These are phyloP conservation scores for Onchidella celtica DNA, from an alignment of 2,888 invertebrate genomes.

Conservation along the genomic window DNA sequence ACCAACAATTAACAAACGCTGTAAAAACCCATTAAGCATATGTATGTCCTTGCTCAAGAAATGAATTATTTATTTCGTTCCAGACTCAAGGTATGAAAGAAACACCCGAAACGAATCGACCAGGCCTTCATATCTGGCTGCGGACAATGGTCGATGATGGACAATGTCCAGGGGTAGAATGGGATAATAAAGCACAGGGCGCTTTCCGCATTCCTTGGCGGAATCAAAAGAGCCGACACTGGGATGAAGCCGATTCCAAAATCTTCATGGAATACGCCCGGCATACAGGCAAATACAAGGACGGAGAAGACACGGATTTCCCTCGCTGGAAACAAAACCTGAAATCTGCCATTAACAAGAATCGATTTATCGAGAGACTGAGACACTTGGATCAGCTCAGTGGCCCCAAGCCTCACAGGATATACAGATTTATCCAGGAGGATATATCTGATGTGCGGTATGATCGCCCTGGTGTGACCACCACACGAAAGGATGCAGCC, in stretches of 20 bases:
- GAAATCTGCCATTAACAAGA: conserved; percentile 35
- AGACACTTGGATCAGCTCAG: neutral
- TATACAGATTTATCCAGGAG: conserved; percentile 16
- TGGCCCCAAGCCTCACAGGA: neutral
- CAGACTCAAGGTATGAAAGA: too few relatives aligned
- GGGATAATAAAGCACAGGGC: conserved; percentile 11
- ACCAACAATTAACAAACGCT: too few relatives aligned
- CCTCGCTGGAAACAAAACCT: conserved; percentile 26
- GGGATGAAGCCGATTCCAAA: conserved; percentile 20
- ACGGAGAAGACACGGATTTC: conserved; percentile 11
- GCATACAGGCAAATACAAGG: conserved; percentile 28
- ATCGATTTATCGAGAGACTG: conserved; percentile 21
- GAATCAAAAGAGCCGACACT: conserved; percentile 23
- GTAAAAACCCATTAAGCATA: too few relatives aligned
- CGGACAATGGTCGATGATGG: neutral
- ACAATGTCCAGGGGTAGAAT: conserved; percentile 11
- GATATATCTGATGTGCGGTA: too few relatives aligned
- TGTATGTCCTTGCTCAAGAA: too few relatives aligned
- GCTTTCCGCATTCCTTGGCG: conserved; percentile 30
- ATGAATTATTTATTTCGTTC: too few relatives aligned
- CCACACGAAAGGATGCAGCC: too few relatives aligned
- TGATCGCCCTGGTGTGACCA: too few relatives aligned
- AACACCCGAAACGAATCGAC: too few relatives aligned
- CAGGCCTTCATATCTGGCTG: conserved; percentile 14
- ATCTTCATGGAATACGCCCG: conserved; percentile 28